Evolutionary conservation across 2,888 invertebrate genomes (phyloP), one percentile per base, ranked within the genome.

Genomic region (Callyntrura sp.): DNA sequence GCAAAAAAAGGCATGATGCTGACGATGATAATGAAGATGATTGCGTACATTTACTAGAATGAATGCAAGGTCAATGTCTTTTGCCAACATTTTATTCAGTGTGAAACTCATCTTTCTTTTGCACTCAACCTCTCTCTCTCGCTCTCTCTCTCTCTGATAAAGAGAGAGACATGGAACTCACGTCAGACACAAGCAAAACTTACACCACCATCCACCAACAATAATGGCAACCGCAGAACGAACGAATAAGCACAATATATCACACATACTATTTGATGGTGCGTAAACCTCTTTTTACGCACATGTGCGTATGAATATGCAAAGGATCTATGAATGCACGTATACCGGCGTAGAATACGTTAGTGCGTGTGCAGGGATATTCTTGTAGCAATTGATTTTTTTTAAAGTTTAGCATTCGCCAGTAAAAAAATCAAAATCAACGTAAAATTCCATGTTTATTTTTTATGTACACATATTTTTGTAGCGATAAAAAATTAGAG

Each of bases 51-150:
- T 45, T 45, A 60, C 6, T 48, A 65, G 82, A 84, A 51, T 84
- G 70, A 70, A 84, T 70, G 60, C 85, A 85, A 85, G 85, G 85
- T 85, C 85, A 85, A 85, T 85, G 85, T 85, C 85, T 85, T 76
- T 85, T 85, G 76, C 85, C 62, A 85, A 76, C 73, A 45, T 76
- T 76, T 76, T 70, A 23, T 85, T 28, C 28, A 78, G 20, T 25
- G 43, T 55, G 14, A 78, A 28, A 55, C 51, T n/a, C 51, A 81
- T 81, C 43, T 60, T 60, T 45, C 81, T 55, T 78, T 51, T 25
- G 78, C 51, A 78, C 78, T 78, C 55, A n/a, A n/a, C n/a, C n/a
- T n/a, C n/a, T n/a, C n/a, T n/a, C n/a, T n/a, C n/a, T n/a, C n/a
- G n/a, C n/a, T n/a, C n/a, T n/a, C n/a, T n/a, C n/a, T n/a, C n/a